These are phyloP conservation scores for Sclerurus mexicanus DNA, from an alignment of 2,113 vertebrate species.

Conservation along the genomic window DNA sequence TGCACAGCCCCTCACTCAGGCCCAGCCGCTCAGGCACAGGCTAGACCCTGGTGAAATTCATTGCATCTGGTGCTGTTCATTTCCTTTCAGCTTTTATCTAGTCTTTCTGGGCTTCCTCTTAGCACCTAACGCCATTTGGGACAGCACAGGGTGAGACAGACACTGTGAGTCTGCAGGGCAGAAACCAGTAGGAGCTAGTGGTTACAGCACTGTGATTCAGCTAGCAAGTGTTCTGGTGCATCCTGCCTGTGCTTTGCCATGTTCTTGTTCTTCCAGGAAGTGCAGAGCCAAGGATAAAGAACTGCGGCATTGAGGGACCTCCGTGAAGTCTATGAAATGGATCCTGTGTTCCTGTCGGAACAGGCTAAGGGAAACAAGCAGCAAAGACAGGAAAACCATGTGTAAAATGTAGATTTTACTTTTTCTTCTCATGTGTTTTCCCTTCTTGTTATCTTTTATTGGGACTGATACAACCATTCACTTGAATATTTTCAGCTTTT, in stretches of 20 bases:
- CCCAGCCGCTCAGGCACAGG: background rate
- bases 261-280: background rate
- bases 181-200: background rate
- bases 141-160: background rate
- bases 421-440: background rate
- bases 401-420: background rate
- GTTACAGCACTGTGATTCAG: background rate
- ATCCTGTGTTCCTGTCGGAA: background rate
- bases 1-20: background rate
- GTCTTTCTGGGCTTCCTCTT: conserved; percentile 50
- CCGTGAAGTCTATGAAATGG: background rate
- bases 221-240: background rate
- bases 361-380: background rate
- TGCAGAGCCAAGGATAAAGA: background rate
- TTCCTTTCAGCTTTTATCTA: conserved; percentile 65
- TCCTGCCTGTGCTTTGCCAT: background rate
- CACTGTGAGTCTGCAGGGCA: background rate
- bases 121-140: background rate
- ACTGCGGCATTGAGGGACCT: background rate
- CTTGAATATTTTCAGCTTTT: background rate
- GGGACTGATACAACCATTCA: background rate
- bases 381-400: background rate
- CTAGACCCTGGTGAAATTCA: background rate
- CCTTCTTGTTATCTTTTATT: background rate
- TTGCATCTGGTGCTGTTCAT: conserved; percentile 1